Conservation (phyloP, 2,888 invertebrate genomes). For the Aspidiotus rigidus region DNA sequence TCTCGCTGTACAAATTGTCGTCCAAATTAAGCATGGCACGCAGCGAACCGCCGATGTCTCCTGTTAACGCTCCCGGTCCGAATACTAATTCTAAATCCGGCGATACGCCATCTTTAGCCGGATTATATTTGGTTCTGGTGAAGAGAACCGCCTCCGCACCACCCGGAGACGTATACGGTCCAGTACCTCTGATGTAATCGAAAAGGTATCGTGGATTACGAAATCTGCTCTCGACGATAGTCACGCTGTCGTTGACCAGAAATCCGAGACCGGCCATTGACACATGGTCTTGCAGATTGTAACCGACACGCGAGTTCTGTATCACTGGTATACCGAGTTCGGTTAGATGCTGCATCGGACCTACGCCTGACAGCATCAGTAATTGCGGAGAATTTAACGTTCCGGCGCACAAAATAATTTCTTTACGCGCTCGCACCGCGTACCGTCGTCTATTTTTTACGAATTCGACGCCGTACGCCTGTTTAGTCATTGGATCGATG, state of each 20-base stretch:
- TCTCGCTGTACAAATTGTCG: conserved; percentile 43
- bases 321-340: conserved; percentile 43
- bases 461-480: conserved; percentile 48
- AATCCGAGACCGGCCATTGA: conserved; percentile 43
- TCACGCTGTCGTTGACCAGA: conserved; percentile 40
- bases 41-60: conserved; percentile 46
- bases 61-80: conserved; percentile 46
- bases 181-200: conserved; percentile 42
- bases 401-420: conserved; percentile 77
- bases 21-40: conserved; percentile 42
- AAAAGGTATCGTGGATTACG: conserved; percentile 41
- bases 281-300: conserved; percentile 45
- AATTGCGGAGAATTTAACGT: conserved; percentile 82
- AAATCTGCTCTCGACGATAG: conserved; percentile 39
- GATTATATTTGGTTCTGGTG: conserved; percentile 44
- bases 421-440: conserved; percentile 56
- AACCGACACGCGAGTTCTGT: conserved; percentile 44
- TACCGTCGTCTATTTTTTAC: conserved; percentile 19
- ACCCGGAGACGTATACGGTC: conserved; percentile 44
- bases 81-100: conserved; percentile 48
- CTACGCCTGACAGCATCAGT: conserved; percentile 72
- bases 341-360: conserved; percentile 43
- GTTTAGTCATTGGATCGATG: conserved; percentile 53
- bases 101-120: conserved; percentile 40
- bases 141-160: conserved; percentile 46